Evolutionary conservation across 2,113 vertebrate species (phyloP).

Genomic region (Tonatia bakeri): DNA sequence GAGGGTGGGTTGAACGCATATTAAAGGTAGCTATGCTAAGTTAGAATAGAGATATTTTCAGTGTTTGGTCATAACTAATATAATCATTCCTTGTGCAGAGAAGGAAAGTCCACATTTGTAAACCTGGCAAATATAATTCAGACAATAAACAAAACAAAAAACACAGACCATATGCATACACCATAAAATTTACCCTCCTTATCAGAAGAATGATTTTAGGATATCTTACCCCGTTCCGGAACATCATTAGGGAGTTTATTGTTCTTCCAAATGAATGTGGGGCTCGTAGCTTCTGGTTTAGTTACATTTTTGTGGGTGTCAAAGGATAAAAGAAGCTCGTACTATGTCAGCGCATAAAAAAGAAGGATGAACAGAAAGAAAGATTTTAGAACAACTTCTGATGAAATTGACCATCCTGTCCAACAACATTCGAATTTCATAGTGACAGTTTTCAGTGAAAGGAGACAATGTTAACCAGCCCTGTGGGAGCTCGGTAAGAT

Average conservation of each 20-base stretch:
- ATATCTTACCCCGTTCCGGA: conserved; percentile 78
- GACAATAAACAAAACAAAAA: neutral
- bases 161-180: neutral
- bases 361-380: neutral
- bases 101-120: neutral
- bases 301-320: conserved; percentile 82
- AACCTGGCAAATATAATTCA: neutral
- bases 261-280: conserved; percentile 85
- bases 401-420: neutral
- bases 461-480: neutral
- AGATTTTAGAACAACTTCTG: neutral
- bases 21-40: neutral
- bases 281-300: accelerated
- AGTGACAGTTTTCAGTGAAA: neutral
- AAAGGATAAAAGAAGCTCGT: conserved; percentile 83
- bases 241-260: conserved; percentile 83
- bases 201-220: neutral
- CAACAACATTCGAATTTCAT: neutral
- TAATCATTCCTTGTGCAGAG: neutral
- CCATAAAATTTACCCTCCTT: neutral
- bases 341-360: conserved; percentile 78
- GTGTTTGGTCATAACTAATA: neutral
- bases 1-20: neutral
- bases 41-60: neutral
- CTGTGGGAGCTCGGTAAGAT: neutral